phyloP scores from a whole-genome alignment of 2,113 vertebrate genomes.

The Tricholaema leucomelas region DNA sequence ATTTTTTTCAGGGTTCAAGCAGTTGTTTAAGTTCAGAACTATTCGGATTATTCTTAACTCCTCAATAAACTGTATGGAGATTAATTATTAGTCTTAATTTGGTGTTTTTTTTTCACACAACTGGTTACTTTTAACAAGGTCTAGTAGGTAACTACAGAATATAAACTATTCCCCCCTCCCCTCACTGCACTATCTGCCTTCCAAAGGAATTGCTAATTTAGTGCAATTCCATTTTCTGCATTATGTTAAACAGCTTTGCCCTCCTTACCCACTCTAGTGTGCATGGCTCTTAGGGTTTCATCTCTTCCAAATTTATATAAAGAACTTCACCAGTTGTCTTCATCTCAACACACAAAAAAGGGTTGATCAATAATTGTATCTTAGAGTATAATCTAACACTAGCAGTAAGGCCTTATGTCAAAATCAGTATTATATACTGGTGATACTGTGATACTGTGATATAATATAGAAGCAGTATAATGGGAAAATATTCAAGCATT shows the following conservation, averaged over 20 bases:
- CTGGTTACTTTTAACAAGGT: not conserved
- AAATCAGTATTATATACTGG: not conserved
- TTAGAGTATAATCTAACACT: not conserved
- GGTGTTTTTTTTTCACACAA: accelerated
- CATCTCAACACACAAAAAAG: not conserved
- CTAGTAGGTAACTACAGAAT: not conserved
- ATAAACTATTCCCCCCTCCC: not conserved
- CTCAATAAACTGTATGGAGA: not conserved
- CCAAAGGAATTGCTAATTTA: not conserved
- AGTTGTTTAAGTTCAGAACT: not conserved
- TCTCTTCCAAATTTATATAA: not conserved
- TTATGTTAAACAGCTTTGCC: not conserved
- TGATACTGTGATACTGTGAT: too few relatives aligned
- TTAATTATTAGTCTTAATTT: not conserved
- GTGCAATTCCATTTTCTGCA: not conserved
- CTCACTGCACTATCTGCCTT: not conserved
- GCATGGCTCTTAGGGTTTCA: not conserved
- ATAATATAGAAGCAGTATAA: not conserved
- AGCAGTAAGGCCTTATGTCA: not conserved
- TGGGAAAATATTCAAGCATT: not conserved
- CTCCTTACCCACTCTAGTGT: not conserved
- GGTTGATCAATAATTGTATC: not conserved
- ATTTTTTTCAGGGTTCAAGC: not conserved
- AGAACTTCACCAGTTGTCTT: not conserved
- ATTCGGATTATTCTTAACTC: not conserved